Evolutionary conservation across 2,888 invertebrate genomes (phyloP), one percentile per base, ranked within the genome.

Genomic region (Cantharis nigra): DNA sequence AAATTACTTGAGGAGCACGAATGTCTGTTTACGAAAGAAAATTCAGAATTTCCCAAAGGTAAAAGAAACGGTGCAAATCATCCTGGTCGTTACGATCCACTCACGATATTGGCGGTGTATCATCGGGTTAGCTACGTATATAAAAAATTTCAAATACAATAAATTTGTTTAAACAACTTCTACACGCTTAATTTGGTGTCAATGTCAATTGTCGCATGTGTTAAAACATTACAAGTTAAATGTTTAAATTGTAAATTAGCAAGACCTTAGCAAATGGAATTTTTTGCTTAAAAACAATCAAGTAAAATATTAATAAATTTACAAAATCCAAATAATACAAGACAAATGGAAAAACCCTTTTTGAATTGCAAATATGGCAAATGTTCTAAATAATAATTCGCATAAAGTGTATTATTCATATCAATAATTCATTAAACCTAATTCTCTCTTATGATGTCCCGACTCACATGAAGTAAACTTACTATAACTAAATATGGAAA

Each of bases 381-480:
- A 67, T 67, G 65, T 23, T 67, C 14, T 67, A 67, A 67, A 67
- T 67, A 67, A 67, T 23, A 67, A 67, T 67, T 67, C 65, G 20
- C 65, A 67, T 67, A 67, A 67, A 67, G 65, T 67, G 67, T 67
- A 75, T 75, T 71, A 75, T 70, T 75, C 75, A 75, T 72, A 69
- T 75, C 75, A 72, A 74, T 77, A 74, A 77, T 75, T 72, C 78
- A 77, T 77, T 67, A 74, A 74, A 73, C 49, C 74, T 74, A 67
- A 77, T 77, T 77, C 71, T 73, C 72, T 69, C 72, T 75, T 67
- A 63, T 75, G 72, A 78, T 78, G 71, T 72, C 71, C 79, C 79
- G 77, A 77, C 77, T 65, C 79, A 79, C 79, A 77, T 79, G 74
- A 77, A 23, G 70, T 77, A 75, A 79, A 79, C 75, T 75, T 70